A percentile compares a stretch with the other conserved stretches of the same genome.
phyloP scores from a whole-genome alignment of 2,888 invertebrate species.

The Xanthia togata region DNA sequence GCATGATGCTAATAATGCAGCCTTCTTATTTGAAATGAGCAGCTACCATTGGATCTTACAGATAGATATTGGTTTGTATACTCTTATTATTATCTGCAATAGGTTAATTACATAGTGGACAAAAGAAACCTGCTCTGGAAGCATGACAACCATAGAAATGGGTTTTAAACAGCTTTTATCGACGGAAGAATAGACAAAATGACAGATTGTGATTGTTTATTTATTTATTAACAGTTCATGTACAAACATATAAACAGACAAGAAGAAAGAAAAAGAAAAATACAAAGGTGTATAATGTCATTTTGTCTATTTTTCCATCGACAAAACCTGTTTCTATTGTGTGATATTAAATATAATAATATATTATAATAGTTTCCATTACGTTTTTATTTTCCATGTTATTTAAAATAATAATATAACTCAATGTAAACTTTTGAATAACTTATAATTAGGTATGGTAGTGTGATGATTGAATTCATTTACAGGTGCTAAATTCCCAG shows the following conservation, averaged over 20 bases:
- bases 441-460: no score
- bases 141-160: no score
- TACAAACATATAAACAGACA: no score
- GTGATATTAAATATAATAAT: neutral
- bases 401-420: neutral
- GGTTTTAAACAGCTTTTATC: no score
- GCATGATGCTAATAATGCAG: conserved; percentile 87
- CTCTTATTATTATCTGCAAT: neutral
- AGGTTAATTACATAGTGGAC: neutral
- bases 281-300: no score
- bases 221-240: no score
- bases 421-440: neutral
- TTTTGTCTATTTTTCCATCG: no score
- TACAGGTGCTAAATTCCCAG: conserved; percentile 89
- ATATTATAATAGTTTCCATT: neutral
- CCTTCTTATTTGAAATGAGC: conserved; percentile 91
- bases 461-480: conserved; percentile 9
- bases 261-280: no score
- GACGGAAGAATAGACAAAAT: no score
- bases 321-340: no score
- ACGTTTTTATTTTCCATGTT: neutral
- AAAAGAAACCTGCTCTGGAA: neutral
- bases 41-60: conserved; percentile 92
- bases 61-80: conserved; percentile 87
- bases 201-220: no score